Percentiles rank a stretch among this genome's conserved stretches.
These are phyloP conservation scores for Vireo altiloquus DNA, from an alignment of 2,113 vertebrate genomes.

Conservation along the genomic window DNA sequence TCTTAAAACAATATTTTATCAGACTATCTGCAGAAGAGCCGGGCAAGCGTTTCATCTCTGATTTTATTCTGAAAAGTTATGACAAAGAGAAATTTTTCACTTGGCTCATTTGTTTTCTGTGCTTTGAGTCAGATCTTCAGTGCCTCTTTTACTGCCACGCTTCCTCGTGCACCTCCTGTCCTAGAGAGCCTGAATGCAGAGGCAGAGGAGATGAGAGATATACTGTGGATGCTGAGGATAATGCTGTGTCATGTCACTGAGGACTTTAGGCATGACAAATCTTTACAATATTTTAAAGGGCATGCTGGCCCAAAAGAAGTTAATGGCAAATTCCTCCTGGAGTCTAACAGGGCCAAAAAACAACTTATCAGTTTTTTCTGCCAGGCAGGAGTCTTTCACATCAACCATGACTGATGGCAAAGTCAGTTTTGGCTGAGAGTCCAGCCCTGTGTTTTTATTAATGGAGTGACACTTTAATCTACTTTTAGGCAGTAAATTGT, in stretches of 20 bases:
- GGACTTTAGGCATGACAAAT: neutral
- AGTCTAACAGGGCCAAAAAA: neutral
- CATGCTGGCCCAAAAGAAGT: neutral
- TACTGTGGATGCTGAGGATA: neutral
- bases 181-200: neutral
- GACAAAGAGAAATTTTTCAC: neutral
- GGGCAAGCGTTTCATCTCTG: neutral
- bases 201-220: neutral
- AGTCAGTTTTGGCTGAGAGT: neutral
- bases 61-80: neutral
- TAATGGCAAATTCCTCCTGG: neutral
- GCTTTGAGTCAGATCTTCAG: neutral
- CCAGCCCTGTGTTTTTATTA: neutral
- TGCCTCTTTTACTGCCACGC: neutral
- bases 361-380: neutral
- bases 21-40: neutral
- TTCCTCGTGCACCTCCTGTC: neutral
- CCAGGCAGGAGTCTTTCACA: neutral
- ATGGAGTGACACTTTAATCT: neutral
- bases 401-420: neutral
- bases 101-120: neutral
- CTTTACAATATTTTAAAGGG: neutral
- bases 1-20: slow-evolving; percentile 52
- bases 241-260: neutral
- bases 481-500: neutral